Evolutionary conservation across 2,888 invertebrate genomes (phyloP), one percentile per base, ranked within the genome.

Genomic region (Masnerella sp.): DNA sequence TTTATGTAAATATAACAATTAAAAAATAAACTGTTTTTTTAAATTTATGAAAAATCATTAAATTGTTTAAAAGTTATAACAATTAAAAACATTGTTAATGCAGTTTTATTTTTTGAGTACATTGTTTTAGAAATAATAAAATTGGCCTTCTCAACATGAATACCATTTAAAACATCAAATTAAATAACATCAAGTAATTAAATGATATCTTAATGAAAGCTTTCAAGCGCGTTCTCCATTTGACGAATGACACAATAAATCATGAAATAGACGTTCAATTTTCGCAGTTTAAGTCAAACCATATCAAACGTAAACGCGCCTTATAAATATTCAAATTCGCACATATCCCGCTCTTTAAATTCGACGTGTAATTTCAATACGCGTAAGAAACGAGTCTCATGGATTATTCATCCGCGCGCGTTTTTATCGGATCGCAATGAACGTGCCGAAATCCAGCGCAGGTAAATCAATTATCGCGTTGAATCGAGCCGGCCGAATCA

Each of bases 281-380:
- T 49, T 49, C 18, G 17, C 32, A 56, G 49, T 47, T 56, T 14
- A 58, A 40, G n/a, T 58, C 40, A 49, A 56, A 51, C 28, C 8
- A 25, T 20, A 58, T 58, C 58, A 58, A 67, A 49, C 18, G 65
- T 49, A 56, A 67, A 67, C 32, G 51, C 34, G 18, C 34, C 58
- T 67, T 58, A 67, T 58, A 49, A 67, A 67, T 67, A 67, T 58
- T 30, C 49, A 67, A 58, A 12, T 36, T 17, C 17, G 58, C 67
- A 67, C 58, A 32, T 51, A 32, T 51, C 56, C 17, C 42, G 40
- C 49, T 42, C 14, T 30, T 22, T 34, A 22, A 25, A 25, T 67
- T 67, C 49, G 58, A 58, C 34, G 58, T 49, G 18, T 51, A 49
- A 68, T 68, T 68, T 68, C 43, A 58, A 43, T 43, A 30, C 59